Conservation (phyloP, 2,113 vertebrate genomes). For the Oryzias javanicus region DNA sequence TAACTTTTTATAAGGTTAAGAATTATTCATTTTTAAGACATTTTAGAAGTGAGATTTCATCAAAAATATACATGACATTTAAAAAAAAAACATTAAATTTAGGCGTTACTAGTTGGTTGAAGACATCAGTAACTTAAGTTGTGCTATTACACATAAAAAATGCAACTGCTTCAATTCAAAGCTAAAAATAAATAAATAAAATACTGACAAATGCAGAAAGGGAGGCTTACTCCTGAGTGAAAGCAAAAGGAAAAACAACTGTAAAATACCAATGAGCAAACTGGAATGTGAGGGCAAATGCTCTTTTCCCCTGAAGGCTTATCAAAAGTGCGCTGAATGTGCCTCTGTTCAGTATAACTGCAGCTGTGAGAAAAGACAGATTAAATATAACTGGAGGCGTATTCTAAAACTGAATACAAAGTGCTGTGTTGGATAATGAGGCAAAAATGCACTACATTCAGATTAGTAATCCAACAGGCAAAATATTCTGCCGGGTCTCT, state of each 20-base stretch:
- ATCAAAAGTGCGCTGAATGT: conserved; percentile 34
- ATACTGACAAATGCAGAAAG: conserved; percentile 45
- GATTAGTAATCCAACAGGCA: background rate
- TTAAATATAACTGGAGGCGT: background rate
- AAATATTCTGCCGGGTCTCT: background rate
- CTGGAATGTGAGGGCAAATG: conserved; percentile 36
- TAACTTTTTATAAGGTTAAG: too few relatives aligned
- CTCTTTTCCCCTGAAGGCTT: conserved; percentile 36
- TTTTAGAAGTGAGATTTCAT: too few relatives aligned
- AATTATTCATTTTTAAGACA: too few relatives aligned
- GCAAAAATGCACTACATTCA: conserved; percentile 1
- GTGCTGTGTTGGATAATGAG: conserved; percentile 1
- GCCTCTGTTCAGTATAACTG: conserved; percentile 16
- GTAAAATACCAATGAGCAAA: conserved; percentile 64
- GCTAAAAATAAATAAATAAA: conserved; percentile 65
- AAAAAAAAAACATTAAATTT: too few relatives aligned
- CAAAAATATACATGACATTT: too few relatives aligned
- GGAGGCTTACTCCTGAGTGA: conserved; percentile 38
- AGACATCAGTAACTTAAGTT: background rate
- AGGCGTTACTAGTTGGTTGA: too few relatives aligned
- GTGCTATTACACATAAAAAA: conserved; percentile 49
- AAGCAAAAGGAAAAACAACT: conserved; percentile 23
- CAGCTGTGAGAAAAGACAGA: conserved; percentile 6
- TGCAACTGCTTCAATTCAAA: conserved; percentile 68
- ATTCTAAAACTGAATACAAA: conserved; percentile 5